Evolutionary conservation across 2,797 vertebrate species (phyloP).

Genomic region (Parauchenoglanis punctatus): DNA sequence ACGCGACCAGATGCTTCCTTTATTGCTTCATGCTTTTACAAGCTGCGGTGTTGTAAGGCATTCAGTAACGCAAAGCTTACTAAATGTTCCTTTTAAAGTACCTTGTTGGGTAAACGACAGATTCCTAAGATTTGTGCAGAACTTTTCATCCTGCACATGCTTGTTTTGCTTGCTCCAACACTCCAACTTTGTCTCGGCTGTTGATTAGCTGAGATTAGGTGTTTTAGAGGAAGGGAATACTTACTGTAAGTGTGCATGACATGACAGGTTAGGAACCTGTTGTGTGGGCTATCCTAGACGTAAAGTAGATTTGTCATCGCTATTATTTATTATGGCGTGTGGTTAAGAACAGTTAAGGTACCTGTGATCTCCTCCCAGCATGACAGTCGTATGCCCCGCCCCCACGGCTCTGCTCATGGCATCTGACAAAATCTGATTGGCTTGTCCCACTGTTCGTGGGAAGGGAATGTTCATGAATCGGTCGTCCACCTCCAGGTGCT

Average conservation of each 20-base stretch:
- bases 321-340: neutral
- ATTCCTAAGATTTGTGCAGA: neutral
- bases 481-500: conserved; percentile 84
- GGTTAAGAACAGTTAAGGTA: conserved; percentile 58
- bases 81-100: neutral
- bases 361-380: conserved; percentile 97
- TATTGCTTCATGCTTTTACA: neutral
- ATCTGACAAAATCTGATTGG: conserved; percentile 83
- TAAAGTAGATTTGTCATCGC: neutral
- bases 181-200: neutral
- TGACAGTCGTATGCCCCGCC: conserved; percentile 87
- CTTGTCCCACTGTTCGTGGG: conserved; percentile 89
- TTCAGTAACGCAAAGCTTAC: too few species aligned
- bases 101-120: too few species aligned
- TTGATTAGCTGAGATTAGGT: neutral
- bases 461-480: conserved; percentile 84
- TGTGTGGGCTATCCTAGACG: neutral
- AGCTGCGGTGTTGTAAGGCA: neutral
- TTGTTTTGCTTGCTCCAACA: neutral
- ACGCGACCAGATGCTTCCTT: neutral
- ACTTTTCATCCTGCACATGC: neutral
- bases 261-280: neutral
- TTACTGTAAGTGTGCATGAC: neutral
- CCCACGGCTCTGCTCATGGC: conserved; percentile 85
- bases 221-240: neutral